These are phyloP conservation scores for Caenorhabditis brenneri DNA, from an alignment of 1,140 invertebrate species.

Conservation along the genomic window DNA sequence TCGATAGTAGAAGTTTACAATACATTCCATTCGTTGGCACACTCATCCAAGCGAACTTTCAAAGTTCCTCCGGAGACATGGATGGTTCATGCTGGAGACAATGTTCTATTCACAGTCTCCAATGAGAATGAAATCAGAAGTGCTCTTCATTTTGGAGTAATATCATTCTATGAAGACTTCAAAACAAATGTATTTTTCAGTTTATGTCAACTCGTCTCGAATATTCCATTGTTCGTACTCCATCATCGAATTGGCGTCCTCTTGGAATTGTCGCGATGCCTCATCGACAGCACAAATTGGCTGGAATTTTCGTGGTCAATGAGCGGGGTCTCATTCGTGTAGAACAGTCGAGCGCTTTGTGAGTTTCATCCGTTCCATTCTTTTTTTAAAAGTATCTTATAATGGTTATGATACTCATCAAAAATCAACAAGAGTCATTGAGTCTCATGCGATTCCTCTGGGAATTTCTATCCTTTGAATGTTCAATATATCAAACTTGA, in stretches of 20 bases:
- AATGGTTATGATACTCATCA: neutral
- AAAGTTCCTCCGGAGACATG: conserved; percentile 46
- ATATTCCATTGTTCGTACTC: neutral
- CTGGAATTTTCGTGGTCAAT: conserved; percentile 33
- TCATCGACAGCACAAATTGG: conserved; percentile 16
- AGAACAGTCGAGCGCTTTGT: conserved; percentile 18
- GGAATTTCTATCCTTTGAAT: neutral
- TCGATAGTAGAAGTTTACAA: conserved; percentile 19
- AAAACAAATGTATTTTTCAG: neutral
- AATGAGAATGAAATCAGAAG: conserved; percentile 29
- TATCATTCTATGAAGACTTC: neutral
- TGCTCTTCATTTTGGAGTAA: conserved; percentile 45
- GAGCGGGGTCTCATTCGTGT: conserved; percentile 28
- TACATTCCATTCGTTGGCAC: neutral
- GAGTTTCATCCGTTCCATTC: neutral
- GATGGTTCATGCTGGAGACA: conserved; percentile 11
- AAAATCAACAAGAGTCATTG: conserved; percentile 1
- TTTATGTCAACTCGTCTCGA: conserved; percentile 27
- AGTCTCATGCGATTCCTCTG: neutral
- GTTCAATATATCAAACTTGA: neutral
- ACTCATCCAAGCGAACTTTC: neutral
- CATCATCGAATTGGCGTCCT: conserved; percentile 1
- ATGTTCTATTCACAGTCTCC: conserved; percentile 47
- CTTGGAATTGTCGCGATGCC: conserved; percentile 25
- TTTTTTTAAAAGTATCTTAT: neutral